phyloP scores from a whole-genome alignment of 2,888 invertebrate genomes.

The Amitus sp. region DNA sequence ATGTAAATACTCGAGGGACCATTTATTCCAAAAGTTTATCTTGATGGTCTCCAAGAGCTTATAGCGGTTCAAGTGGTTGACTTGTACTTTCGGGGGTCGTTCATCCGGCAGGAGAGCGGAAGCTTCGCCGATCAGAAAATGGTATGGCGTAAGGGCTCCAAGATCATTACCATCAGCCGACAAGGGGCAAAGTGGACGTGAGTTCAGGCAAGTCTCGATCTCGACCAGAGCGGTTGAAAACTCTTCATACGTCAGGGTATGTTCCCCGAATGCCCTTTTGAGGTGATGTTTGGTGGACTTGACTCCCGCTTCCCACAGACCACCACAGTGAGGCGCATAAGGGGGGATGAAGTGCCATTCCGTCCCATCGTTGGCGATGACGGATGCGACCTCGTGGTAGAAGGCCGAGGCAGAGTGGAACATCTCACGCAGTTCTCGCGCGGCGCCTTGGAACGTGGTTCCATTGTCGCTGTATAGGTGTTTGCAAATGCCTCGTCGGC shows the following conservation, averaged over 20 bases:
- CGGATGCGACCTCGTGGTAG: conserved; percentile 3
- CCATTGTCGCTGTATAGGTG: conserved; percentile 20
- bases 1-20: conserved; percentile 29
- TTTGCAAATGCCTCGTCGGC: conserved; percentile 11
- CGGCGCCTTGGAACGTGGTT: conserved; percentile 18
- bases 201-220: conserved; percentile 7
- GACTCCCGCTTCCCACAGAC: conserved; percentile 31
- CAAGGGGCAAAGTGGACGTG: conserved; percentile 1
- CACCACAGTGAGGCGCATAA: conserved; percentile 34
- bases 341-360: conserved; percentile 49
- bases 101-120: not conserved
- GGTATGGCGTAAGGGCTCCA: not conserved
- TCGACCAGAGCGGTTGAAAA: not conserved
- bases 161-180: not conserved
- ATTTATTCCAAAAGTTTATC: conserved; percentile 1
- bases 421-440: conserved; percentile 14
- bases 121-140: not conserved
- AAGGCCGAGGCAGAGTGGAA: conserved; percentile 9
- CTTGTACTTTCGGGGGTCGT: not conserved
- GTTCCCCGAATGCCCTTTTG: conserved; percentile 29
- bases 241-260: conserved; percentile 1
- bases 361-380: conserved; percentile 15
- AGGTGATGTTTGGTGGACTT: conserved; percentile 41
- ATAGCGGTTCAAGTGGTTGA: not conserved
- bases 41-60: not conserved